Evolutionary conservation across 2,113 vertebrate species (phyloP).

Genomic region (Petrocephalus microphthalmus): DNA sequence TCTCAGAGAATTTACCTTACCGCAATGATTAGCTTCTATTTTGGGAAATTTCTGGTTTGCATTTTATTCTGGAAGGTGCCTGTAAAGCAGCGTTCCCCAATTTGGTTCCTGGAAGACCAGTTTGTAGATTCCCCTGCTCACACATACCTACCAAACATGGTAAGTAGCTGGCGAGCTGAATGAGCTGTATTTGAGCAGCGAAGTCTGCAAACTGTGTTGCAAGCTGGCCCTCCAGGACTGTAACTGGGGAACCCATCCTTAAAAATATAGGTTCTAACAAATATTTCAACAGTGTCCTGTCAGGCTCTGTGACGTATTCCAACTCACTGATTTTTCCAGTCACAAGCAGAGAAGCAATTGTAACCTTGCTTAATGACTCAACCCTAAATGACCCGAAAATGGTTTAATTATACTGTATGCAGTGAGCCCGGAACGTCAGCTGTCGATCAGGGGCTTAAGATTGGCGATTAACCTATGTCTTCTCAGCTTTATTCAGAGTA

Average conservation of each 20-base stretch:
- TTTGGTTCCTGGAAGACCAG: neutral
- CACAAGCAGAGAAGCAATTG: neutral
- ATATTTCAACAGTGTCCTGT: neutral
- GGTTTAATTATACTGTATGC: neutral
- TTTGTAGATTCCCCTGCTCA: neutral
- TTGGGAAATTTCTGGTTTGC: neutral
- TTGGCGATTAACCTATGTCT: neutral
- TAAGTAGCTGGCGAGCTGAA: neutral
- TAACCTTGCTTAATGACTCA: neutral
- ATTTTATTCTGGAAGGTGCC: neutral
- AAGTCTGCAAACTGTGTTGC: neutral
- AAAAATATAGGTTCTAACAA: neutral
- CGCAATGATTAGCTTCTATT: neutral
- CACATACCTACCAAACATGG: neutral
- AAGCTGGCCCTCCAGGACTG: neutral
- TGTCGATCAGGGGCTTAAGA: neutral
- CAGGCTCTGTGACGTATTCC: neutral
- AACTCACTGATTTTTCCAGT: neutral
- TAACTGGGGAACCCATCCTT: neutral
- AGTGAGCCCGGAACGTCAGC: neutral
- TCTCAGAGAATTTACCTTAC: neutral
- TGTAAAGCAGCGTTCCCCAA: neutral
- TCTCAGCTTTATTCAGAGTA: neutral
- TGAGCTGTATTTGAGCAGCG: neutral
- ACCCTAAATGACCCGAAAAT: neutral